Conservation (phyloP, 2,113 vertebrate genomes). For the Sus scrofa region T2T-Sscrofa CM000824.6:30365501-30366000, state of each 20-base stretch:
- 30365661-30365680: constrained; percentile 59
- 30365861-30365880: background rate
- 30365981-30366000: background rate
- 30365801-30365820: constrained; percentile 16
- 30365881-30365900: background rate
- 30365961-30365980: background rate
- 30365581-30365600: background rate
- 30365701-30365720: constrained; percentile 54
- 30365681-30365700: constrained; percentile 55
- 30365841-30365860: background rate
- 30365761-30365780: constrained; percentile 16
- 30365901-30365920: background rate
- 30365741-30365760: constrained; percentile 62
- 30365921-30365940: background rate
- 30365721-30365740: constrained; percentile 53
- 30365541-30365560: background rate
- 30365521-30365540: constrained; percentile 58
- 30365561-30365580: constrained; percentile 29
- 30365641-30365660: constrained; percentile 45
- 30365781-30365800: constrained; percentile 55
- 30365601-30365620: constrained; percentile 54
- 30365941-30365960: background rate
- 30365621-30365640: background rate
- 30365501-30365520: constrained; percentile 66
- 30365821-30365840: background rate